These are phyloP conservation scores for Xanthorhoe spadicearia DNA, from an alignment of 2,888 invertebrate genomes.

Conservation along the genomic window DNA sequence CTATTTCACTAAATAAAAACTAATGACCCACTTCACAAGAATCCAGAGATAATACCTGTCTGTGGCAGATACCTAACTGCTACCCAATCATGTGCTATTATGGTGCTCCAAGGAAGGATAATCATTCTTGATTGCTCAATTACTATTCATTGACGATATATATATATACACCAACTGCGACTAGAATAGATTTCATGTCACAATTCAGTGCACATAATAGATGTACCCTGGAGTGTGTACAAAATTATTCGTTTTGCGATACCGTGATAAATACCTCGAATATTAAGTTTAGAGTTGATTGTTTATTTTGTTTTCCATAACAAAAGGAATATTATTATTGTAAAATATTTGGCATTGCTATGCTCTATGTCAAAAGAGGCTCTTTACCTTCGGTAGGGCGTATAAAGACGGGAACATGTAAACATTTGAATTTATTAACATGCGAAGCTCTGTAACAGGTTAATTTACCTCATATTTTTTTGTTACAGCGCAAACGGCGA, in stretches of 20 bases:
- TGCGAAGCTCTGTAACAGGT: too few relatives aligned
- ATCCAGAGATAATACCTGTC: neutral
- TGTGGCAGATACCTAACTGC: neutral
- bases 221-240: neutral
- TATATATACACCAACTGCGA: neutral
- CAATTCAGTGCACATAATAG: neutral
- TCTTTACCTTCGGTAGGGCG: too few relatives aligned
- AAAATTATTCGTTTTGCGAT: neutral
- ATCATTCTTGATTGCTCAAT: constrained; percentile 20
- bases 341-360: too few relatives aligned
- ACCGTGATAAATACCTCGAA: too few relatives aligned
- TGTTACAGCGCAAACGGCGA: constrained; percentile 89
- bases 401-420: too few relatives aligned
- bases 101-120: constrained; percentile 5
- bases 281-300: too few relatives aligned
- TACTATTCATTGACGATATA: constrained; percentile 13
- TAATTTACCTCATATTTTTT: constrained; percentile 33
- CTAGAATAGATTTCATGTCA: constrained; percentile 11
- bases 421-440: too few relatives aligned
- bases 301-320: too few relatives aligned
- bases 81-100: constrained; percentile 10
- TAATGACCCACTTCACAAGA: too few relatives aligned
- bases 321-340: too few relatives aligned
- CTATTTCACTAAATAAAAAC: too few relatives aligned
- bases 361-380: too few relatives aligned